Conservation (phyloP, 2,888 invertebrate genomes). For the Calameuta idolon region DNA sequence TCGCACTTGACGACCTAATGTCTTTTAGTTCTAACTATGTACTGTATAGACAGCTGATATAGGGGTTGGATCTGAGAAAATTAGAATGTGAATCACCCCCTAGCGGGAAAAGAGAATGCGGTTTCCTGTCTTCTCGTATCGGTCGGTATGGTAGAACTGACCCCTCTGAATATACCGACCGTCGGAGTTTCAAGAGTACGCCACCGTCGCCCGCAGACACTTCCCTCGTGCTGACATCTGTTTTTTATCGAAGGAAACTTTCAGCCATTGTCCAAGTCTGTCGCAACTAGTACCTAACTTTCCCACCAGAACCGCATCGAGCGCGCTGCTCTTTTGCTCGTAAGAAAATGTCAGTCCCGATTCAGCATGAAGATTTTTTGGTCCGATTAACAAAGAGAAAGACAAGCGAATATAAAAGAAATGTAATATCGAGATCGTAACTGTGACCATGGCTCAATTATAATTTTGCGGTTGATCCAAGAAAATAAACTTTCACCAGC, state of each 20-base stretch:
- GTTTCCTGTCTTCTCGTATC: neutral
- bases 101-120: neutral
- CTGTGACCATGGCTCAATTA: neutral
- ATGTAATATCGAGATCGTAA: neutral
- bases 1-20: neutral
- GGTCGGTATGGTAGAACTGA: neutral
- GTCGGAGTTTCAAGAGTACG: neutral
- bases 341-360: neutral
- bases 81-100: neutral
- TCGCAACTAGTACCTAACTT: neutral
- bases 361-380: neutral
- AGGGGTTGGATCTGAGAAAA: neutral
- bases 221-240: neutral
- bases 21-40: neutral
- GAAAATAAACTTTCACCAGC: neutral
- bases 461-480: neutral
- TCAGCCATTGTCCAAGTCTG: neutral
- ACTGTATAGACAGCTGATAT: neutral
- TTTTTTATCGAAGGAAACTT: neutral
- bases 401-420: neutral
- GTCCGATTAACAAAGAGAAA: neutral
- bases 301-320: neutral
- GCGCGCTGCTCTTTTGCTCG: neutral
- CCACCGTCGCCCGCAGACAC: neutral
- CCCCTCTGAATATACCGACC: neutral